Base-by-base conservation (phyloP, 1,140 invertebrate species). In the Homarus americanus region DNA sequence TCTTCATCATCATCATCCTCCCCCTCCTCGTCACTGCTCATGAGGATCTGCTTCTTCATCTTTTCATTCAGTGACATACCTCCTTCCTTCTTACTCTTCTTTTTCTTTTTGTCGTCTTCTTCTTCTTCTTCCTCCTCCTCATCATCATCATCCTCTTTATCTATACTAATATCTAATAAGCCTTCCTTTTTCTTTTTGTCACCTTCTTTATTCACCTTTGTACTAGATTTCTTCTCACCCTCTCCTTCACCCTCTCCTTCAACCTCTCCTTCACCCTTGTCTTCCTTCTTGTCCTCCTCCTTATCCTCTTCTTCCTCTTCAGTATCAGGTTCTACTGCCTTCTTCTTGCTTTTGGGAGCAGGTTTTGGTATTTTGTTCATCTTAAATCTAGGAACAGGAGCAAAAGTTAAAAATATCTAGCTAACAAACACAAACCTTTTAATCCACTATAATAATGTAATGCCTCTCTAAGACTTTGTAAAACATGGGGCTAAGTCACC, bases 121-220 rank as follows among this genome's bases (percentile, higher is more conserved):
- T 91, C 92, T 3, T 84, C 84, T 9, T 92, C 90, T 24, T 79
- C 88, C 17, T 92, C 92, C 0, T 92, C 92, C 24, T 87, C 89
- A 17, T 91, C 84, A 17, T 91, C 84, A 80, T 84, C 34, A 32
- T 90, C 91, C 28, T 93, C 92, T 32, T 89, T 83, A n/a, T 92
- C 84, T 63, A 92, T 83, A 28, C 38, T 78, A 28, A 92, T 92
- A 72, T 92, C 92, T 32, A 92, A 66, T 44, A 92, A 63, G 4
- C 82, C 75, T 83, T 87, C 84, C 79, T 92, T 92, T 58, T 87
- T 87, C 80, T 92, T 87, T 49, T 72, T 88, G 10, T 41, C 79
- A 69, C 15, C 63, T 49, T 92, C 84, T 12, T 92, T 92, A 24
- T 94, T 93, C 38, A 93, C 85, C 10, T 93, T 73, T 83, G 82